phyloP scores from a whole-genome alignment of 2,113 vertebrate genomes.

The Strix aluco region DNA sequence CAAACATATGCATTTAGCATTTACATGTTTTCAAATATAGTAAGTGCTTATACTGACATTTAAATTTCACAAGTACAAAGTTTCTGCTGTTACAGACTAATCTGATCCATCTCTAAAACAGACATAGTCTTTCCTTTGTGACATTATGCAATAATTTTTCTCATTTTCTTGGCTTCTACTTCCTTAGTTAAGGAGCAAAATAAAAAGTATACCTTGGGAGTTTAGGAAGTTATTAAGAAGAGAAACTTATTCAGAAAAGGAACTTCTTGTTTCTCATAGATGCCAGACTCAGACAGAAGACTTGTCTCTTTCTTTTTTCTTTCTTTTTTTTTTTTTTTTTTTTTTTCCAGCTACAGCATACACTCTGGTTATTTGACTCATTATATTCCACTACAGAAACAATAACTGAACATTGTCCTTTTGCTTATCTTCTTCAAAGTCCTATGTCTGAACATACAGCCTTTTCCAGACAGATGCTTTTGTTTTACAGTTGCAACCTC shows the following conservation, averaged over 20 bases:
- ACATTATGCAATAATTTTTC: slow-evolving; percentile 40
- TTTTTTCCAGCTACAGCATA: neutral
- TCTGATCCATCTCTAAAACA: slow-evolving; percentile 16
- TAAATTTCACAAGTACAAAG: slow-evolving; percentile 16
- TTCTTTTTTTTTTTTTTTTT: neutral
- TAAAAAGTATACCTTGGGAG: slow-evolving; percentile 38
- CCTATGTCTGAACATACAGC: neutral
- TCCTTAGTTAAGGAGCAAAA: slow-evolving; percentile 51
- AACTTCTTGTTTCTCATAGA: slow-evolving; percentile 50
- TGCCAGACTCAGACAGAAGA: neutral
- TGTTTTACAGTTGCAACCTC: neutral
- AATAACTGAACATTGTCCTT: neutral
- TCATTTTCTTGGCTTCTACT: slow-evolving; percentile 22
- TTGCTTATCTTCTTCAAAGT: neutral
- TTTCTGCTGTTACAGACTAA: slow-evolving; percentile 30
- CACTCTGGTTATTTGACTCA: neutral
- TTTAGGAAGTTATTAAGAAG: slow-evolving; percentile 50
- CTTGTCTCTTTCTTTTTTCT: neutral
- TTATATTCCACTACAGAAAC: neutral
- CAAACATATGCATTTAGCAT: neutral
- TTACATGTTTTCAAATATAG: neutral
- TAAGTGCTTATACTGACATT: neutral
- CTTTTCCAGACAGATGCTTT: neutral
- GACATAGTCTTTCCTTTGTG: slow-evolving; percentile 1
- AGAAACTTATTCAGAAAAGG: slow-evolving; percentile 13